Evolutionary conservation across 1,140 invertebrate species (phyloP), one percentile per base, ranked within the genome.

Genomic region (Leptopilina clavipes): DNA sequence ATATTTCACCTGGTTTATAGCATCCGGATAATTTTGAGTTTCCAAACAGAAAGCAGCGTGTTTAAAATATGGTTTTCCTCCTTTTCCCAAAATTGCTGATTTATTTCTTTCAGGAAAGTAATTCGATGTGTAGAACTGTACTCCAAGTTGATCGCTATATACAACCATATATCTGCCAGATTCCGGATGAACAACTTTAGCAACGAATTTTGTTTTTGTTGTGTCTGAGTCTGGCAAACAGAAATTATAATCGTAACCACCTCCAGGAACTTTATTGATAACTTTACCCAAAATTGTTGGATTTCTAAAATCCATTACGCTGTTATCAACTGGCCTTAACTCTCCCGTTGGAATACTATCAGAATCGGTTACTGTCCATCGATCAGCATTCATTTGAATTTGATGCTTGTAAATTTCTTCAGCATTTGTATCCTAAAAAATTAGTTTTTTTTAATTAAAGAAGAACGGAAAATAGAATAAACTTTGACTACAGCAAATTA

Each of bases 21-120:
- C 95, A 90, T 99, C 95, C 0, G 97, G 97, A 91, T 94, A 98
- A 83, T 95, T 96, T 89, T 98, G 97, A 0, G 97, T 97, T 89
- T 98, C 97, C 44, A 98, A 90, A 85, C 96, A 98, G 78, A 98
- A 94, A 0, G 94, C 96, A 0, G 94, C 94, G 81, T 98, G 96
- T 79, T 94, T 93, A 12, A 92, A 92, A 85, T 98, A 98, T 0
- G 87, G 84, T 0, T 89, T 90, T 11, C 93, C 93, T 1, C 90
- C 87, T 90, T 98, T 97, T 3, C 97, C 97, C 18, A 84, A 72
- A 12, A 95, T 84, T 85, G 91, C 91, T 6, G 71, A 73, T 0
- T 74, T 65, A 12, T 73, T 79, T 9, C 17, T 83, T 40, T 89
- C 88, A 0, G 95, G 95, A 1, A 98, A 87, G 85, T 92, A 95